Conservation (phyloP, 2,888 invertebrate genomes). For the Eristalis intricaria region DNA sequence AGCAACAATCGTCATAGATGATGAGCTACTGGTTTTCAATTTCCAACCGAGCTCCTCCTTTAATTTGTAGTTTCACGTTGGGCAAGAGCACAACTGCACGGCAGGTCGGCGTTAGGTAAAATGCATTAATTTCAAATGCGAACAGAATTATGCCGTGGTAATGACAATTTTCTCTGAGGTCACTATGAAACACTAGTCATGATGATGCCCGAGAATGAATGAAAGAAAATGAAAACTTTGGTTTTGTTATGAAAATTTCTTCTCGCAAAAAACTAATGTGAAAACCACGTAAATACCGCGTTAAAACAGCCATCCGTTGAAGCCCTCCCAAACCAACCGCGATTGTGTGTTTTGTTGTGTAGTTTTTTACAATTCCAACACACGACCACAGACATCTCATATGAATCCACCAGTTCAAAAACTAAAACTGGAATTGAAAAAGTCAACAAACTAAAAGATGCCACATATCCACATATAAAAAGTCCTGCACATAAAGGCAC, state of each 20-base stretch:
- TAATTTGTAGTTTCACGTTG: conserved; percentile 52
- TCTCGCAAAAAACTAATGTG: neutral
- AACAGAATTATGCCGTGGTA: conserved; percentile 16
- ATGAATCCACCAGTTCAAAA: conserved; percentile 2
- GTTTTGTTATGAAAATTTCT: conserved; percentile 42
- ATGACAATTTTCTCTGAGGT: conserved; percentile 26
- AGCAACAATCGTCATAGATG: conserved; percentile 18
- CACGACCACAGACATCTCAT: conserved; percentile 17
- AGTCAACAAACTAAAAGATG: conserved; percentile 52
- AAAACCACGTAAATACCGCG: neutral
- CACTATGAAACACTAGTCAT: conserved; percentile 26
- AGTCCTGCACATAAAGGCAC: conserved; percentile 57
- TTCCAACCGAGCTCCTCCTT: conserved; percentile 15
- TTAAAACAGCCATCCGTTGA: neutral
- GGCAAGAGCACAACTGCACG: conserved; percentile 12
- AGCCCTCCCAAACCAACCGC: neutral
- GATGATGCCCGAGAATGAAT: conserved; percentile 6
- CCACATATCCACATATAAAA: conserved; percentile 31
- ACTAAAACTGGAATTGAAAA: conserved; percentile 48
- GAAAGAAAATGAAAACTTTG: conserved; percentile 2
- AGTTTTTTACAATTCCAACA: neutral
- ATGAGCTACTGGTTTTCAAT: conserved; percentile 42
- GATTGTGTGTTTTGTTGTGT: neutral
- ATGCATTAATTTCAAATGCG: conserved; percentile 41
- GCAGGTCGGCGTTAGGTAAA: conserved; percentile 18